phyloP scores from a whole-genome alignment of 2,888 invertebrate species.

The Atherix ibis region DNA sequence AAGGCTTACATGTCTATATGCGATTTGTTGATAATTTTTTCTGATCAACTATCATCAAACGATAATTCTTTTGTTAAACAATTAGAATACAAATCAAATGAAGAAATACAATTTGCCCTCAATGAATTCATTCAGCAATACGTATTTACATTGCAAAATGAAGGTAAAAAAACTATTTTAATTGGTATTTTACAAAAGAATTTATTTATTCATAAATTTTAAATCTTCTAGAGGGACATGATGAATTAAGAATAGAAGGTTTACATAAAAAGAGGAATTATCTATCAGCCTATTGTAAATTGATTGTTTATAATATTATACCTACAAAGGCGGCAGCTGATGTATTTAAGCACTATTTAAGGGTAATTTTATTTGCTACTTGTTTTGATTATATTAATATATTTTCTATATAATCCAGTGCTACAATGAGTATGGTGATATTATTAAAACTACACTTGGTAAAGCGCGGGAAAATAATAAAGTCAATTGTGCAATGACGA shows the following conservation, averaged over 20 bases:
- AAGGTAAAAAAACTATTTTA: slow-evolving; percentile 38
- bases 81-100: slow-evolving; percentile 68
- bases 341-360: slow-evolving; percentile 94
- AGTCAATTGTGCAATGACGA: slow-evolving; percentile 85
- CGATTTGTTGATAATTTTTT: slow-evolving; percentile 86
- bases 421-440: slow-evolving; percentile 97
- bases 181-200: not conserved
- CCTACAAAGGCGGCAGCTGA: slow-evolving; percentile 83
- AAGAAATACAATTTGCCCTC: slow-evolving; percentile 60
- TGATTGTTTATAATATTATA: slow-evolving; percentile 94
- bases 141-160: slow-evolving; percentile 86
- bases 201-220: slow-evolving; percentile 1
- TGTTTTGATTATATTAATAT: too few species aligned
- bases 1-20: slow-evolving; percentile 90
- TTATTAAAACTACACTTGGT: slow-evolving; percentile 89
- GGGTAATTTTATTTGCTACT: slow-evolving; percentile 41
- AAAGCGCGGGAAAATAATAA: slow-evolving; percentile 97
- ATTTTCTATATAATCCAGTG: too few species aligned
- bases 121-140: slow-evolving; percentile 84
- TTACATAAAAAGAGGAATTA: slow-evolving; percentile 91
- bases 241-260: slow-evolving; percentile 94
- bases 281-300: slow-evolving; percentile 91
- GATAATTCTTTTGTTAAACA: slow-evolving; percentile 37
- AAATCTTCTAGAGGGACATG: slow-evolving; percentile 56
- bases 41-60: slow-evolving; percentile 53